Evolutionary conservation across 2,888 invertebrate genomes (phyloP).

Genomic region (Drosophila pseudotakahashii): DNA sequence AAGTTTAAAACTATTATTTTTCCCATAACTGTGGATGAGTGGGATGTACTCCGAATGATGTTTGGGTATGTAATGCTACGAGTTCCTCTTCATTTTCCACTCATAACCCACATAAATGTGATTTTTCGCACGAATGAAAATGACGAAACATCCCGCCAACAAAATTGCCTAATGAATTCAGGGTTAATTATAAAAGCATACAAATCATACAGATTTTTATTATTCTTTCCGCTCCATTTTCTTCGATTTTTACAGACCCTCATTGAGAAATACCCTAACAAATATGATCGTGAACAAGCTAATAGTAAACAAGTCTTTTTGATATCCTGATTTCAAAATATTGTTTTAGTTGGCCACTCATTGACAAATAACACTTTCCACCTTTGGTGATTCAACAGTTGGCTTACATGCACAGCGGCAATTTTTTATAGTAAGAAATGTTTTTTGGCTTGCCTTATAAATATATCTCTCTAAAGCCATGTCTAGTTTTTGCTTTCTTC

Average conservation of each 20-base stretch:
- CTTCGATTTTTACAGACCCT: background rate
- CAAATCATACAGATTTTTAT: slow-evolving; percentile 42
- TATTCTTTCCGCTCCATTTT: slow-evolving; percentile 21
- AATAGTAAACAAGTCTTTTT: slow-evolving; percentile 23
- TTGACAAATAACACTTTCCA: slow-evolving; percentile 1
- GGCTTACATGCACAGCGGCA: background rate
- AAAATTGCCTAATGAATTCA: slow-evolving; percentile 25
- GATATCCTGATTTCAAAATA: slow-evolving; percentile 20
- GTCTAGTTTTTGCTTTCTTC: slow-evolving; percentile 9
- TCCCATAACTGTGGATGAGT: background rate
- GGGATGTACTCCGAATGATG: background rate
- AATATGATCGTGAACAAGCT: no score
- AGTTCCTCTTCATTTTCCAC: slow-evolving; percentile 46
- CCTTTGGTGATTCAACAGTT: slow-evolving; percentile 15
- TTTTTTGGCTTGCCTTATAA: background rate
- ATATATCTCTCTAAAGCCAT: slow-evolving; percentile 1
- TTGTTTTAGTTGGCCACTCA: slow-evolving; percentile 10
- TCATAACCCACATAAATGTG: slow-evolving; percentile 62
- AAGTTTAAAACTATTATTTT: background rate
- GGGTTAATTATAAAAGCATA: slow-evolving; percentile 47
- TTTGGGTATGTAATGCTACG: slow-evolving; percentile 42
- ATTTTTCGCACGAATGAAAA: slow-evolving; percentile 8
- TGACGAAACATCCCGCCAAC: slow-evolving; percentile 8
- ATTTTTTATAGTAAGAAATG: background rate
- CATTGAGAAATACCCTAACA: slow-evolving; percentile 9